These are phyloP conservation scores for Dysmachus trigonus DNA, from an alignment of 2,888 invertebrate species.

Conservation along the genomic window DNA sequence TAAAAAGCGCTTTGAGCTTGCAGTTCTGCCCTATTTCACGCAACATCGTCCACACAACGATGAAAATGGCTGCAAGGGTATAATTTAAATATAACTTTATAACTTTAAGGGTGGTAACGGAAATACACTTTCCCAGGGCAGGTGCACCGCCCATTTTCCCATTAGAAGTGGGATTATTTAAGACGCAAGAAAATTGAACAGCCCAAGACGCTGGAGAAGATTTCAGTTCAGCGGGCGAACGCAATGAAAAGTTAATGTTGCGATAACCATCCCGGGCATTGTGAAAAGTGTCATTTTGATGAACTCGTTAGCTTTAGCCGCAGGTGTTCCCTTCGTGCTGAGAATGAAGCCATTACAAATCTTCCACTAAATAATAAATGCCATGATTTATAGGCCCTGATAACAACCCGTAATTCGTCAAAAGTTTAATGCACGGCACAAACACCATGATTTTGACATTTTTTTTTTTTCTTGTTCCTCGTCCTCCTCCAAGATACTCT, in stretches of 20 bases:
- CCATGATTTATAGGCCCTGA: constrained; percentile 48
- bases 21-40: background rate
- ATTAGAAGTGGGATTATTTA: background rate
- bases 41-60: background rate
- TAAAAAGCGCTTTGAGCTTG: background rate
- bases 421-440: constrained; percentile 41
- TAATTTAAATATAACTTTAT: background rate
- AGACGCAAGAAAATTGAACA: background rate
- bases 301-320: constrained; percentile 44
- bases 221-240: background rate
- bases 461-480: background rate
- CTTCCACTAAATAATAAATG: constrained; percentile 49
- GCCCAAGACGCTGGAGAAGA: background rate
- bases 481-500: background rate
- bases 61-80: background rate
- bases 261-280: constrained; percentile 6
- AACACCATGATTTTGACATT: constrained; percentile 36
- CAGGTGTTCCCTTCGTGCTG: constrained; percentile 44
- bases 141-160: background rate
- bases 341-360: constrained; percentile 48
- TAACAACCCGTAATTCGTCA: constrained; percentile 47
- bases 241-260: constrained; percentile 17
- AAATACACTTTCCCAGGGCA: background rate
- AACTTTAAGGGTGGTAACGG: background rate
- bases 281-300: constrained; percentile 46